Evolutionary conservation across 2,797 vertebrate genomes (phyloP), one percentile per base, ranked within the genome.

Genomic region (Myotis vivesi): DNA sequence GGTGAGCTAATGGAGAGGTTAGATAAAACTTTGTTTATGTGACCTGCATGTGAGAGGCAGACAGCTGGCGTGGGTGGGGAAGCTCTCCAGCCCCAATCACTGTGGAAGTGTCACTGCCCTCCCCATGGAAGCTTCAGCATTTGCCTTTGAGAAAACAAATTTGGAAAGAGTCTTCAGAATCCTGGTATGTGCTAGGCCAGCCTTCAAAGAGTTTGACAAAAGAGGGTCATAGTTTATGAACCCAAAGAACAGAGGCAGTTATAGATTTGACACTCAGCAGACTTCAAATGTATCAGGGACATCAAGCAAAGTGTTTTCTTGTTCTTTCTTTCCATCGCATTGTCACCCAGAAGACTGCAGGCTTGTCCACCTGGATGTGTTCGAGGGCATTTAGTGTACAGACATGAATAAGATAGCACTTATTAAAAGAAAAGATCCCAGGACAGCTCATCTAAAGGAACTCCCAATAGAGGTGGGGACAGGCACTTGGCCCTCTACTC

Each of bases 121-220:
- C 44, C 51, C 59, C 76, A 66, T 33, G 22, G 25, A 80, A 59
- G 28, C 13, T 57, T 64, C 33, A 53, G 25, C 1, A 8, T 89
- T 94, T 87, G 85, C 17, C n/a, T 87, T 71, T 86, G 62, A 57
- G 41, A 49, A 82, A 44, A 64, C 46, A n/a, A 25, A 85, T 33
- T 55, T 57, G 20, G 28, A n/a, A 91, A 89, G 23, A 46, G 84
- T 87, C 44, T 93, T 69, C 76, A 59, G 33, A 84, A 69, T 66
- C 1, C 44, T 25, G 23, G 19, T 75, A 44, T 86, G 15, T 85
- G 51, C 9, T 51, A 19, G 46, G 41, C 4, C 41, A 93, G 57
- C 1, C 72, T 87, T 87, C 33, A 90, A 62, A 10, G 86, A 80
- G 12, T 53, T 33, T 46, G 46, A 59, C 8, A n/a, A 44, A 17